Evolutionary conservation across 2,797 vertebrate species (phyloP).

Genomic region (Xiphophorus birchmanni): DNA sequence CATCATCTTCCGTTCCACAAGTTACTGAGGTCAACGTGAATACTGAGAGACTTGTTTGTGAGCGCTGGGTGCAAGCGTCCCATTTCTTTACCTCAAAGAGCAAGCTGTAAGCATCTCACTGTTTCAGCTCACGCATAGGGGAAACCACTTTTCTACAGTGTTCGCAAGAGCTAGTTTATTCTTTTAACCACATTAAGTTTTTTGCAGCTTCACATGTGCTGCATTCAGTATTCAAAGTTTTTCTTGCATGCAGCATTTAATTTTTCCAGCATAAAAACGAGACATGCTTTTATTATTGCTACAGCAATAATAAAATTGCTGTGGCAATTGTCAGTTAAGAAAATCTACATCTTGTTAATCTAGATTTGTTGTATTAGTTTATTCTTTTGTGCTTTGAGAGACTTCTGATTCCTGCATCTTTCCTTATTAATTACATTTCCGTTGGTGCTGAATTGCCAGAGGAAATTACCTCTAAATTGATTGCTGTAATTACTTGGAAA

Average conservation of each 20-base stretch:
- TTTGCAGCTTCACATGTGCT: slow-evolving; percentile 11
- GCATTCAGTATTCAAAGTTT: slow-evolving; percentile 6
- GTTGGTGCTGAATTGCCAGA: background rate
- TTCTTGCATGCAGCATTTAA: slow-evolving; percentile 16
- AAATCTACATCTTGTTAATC: background rate
- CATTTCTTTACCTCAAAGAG: slow-evolving; percentile 47
- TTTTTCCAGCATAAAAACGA: background rate
- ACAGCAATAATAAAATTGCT: too few relatives aligned
- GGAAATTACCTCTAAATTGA: slow-evolving; percentile 49
- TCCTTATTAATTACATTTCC: slow-evolving; percentile 11
- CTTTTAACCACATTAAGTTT: slow-evolving; percentile 7
- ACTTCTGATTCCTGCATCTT: background rate
- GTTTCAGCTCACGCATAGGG: slow-evolving; percentile 14
- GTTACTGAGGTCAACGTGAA: slow-evolving; percentile 18
- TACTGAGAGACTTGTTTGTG: slow-evolving; percentile 21
- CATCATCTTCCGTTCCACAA: slow-evolving; percentile 14
- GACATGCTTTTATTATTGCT: background rate
- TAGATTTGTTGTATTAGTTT: background rate
- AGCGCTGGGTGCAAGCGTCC: slow-evolving; percentile 20
- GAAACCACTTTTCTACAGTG: slow-evolving; percentile 28
- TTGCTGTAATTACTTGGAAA: slow-evolving; percentile 20
- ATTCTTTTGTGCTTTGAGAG: background rate
- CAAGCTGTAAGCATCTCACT: slow-evolving; percentile 24
- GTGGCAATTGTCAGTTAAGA: background rate
- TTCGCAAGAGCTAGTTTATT: background rate